phyloP scores from a whole-genome alignment of 2,113 vertebrate genomes.

The Melospiza melodia region DNA sequence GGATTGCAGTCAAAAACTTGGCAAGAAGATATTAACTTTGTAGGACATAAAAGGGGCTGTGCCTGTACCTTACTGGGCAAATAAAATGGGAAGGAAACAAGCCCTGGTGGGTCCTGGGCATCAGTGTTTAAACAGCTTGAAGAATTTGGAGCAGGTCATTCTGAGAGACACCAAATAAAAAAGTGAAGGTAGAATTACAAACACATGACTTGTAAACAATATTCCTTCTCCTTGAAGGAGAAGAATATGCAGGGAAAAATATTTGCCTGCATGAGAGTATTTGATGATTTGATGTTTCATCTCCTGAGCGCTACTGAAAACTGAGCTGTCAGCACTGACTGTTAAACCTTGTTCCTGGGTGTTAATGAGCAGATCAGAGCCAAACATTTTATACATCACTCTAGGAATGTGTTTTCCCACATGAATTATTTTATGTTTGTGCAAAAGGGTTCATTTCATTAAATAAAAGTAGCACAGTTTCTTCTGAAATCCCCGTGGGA shows the following conservation, averaged over 20 bases:
- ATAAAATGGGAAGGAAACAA: background rate
- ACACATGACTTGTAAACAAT: background rate
- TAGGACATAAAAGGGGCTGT: background rate
- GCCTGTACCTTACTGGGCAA: background rate
- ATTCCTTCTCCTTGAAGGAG: background rate
- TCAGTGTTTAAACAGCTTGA: background rate
- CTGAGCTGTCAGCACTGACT: background rate
- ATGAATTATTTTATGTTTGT: background rate
- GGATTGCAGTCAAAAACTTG: background rate
- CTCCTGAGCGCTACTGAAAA: background rate
- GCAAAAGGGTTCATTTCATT: background rate
- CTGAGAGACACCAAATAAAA: background rate
- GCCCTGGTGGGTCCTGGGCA: accelerated
- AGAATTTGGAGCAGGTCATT: background rate
- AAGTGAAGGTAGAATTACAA: background rate
- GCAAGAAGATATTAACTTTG: background rate
- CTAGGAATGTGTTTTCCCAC: constrained; percentile 1
- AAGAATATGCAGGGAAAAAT: background rate
- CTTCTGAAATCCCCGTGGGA: background rate
- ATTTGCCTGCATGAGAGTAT: background rate
- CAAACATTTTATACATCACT: background rate
- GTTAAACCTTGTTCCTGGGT: background rate
- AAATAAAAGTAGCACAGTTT: background rate
- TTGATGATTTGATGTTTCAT: background rate
- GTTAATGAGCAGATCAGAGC: constrained; percentile 13